Evolutionary conservation across 2,797 vertebrate genomes (phyloP).

Genomic region (Myotis myotis): DNA sequence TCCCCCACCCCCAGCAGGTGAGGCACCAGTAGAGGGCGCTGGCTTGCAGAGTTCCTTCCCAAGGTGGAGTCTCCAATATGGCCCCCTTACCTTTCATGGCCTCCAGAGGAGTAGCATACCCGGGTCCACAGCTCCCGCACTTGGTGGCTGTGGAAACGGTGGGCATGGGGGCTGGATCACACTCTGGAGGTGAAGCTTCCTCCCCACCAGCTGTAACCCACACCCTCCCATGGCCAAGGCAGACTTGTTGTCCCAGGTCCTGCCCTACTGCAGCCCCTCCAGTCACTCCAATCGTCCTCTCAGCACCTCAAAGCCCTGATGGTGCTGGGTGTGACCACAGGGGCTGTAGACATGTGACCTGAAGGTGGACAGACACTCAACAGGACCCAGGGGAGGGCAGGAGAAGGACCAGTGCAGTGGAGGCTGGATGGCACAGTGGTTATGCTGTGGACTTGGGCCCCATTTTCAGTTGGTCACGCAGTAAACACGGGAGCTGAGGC

Average conservation of each 20-base stretch:
- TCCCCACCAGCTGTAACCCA: rapidly evolving
- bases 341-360: background rate
- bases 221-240: background rate
- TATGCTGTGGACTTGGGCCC: rapidly evolving
- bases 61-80: rapidly evolving
- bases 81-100: slow-evolving; percentile 92
- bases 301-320: background rate
- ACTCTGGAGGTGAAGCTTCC: rapidly evolving
- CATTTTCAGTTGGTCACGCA: background rate
- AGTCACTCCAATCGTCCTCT: rapidly evolving
- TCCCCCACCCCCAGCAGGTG: background rate
- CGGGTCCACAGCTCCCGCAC: slow-evolving; percentile 91
- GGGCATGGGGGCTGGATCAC: background rate
- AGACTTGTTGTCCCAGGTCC: background rate
- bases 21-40: background rate
- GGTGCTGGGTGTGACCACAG: background rate
- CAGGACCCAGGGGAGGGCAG: background rate
- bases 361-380: background rate
- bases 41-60: background rate
- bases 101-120: slow-evolving; percentile 90
- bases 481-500: background rate
- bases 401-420: no score
- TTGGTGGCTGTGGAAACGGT: slow-evolving; percentile 80
- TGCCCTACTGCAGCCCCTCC: background rate
- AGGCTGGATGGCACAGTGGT: background rate